Evolutionary conservation across 1,140 invertebrate genomes (phyloP).

Genomic region (Trichogramma pretiosum): DNA sequence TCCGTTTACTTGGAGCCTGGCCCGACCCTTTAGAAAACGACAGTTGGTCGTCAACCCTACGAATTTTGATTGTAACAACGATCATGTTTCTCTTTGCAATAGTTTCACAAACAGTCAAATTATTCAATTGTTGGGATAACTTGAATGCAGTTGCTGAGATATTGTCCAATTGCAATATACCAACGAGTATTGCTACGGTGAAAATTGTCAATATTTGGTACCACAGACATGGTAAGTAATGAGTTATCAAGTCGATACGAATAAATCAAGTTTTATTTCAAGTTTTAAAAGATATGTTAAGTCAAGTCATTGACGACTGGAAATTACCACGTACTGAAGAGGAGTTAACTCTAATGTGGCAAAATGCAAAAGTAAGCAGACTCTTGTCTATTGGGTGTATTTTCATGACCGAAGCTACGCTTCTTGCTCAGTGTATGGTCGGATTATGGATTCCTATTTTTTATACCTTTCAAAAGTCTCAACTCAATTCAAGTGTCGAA

Average conservation of each 20-base stretch:
- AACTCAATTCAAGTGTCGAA: not conserved
- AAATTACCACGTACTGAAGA: not conserved
- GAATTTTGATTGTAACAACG: not conserved
- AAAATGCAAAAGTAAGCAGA: conserved; percentile 7
- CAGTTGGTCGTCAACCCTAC: not conserved
- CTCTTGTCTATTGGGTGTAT: conserved; percentile 10
- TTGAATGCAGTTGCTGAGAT: conserved; percentile 7
- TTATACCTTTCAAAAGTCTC: not conserved
- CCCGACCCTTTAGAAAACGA: not conserved
- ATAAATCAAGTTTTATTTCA: too few relatives aligned
- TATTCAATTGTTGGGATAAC: not conserved
- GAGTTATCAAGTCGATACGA: too few relatives aligned
- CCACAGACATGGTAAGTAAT: conserved; percentile 10
- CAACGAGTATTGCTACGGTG: conserved; percentile 3
- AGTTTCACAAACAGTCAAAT: conserved; percentile 6
- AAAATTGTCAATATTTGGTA: conserved; percentile 9
- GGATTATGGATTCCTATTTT: not conserved
- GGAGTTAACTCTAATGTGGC: conserved; percentile 1
- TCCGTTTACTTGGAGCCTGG: conserved; percentile 9
- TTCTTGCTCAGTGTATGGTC: conserved; percentile 4
- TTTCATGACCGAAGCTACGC: conserved; percentile 9
- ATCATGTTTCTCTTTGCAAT: conserved; percentile 10
- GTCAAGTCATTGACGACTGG: conserved; percentile 8
- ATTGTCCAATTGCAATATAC: conserved; percentile 14
- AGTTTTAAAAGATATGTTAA: conserved; percentile 3